Conservation (phyloP, 2,888 invertebrate genomes). For the Perdita meconis region DNA sequence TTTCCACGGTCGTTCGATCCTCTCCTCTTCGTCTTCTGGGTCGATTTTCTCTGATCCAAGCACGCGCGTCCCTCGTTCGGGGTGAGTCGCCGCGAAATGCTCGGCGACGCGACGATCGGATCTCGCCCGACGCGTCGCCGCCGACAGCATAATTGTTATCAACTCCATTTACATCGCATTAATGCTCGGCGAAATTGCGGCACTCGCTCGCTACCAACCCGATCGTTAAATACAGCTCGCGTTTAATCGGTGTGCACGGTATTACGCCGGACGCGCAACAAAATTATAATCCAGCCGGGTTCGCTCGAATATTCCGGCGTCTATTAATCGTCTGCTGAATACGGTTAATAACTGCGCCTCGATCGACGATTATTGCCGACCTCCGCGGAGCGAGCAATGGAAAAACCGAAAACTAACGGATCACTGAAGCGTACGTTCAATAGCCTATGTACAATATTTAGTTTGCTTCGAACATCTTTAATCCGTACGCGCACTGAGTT, state of each 20-base stretch:
- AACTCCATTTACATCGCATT: slow-evolving; percentile 68
- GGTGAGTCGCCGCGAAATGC: background rate
- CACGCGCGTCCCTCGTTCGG: background rate
- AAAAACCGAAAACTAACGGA: background rate
- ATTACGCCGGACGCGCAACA: slow-evolving; percentile 56
- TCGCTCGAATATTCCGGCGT: slow-evolving; percentile 62
- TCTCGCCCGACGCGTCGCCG: background rate
- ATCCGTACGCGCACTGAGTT: too few species aligned
- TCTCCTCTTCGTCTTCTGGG: background rate
- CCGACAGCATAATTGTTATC: slow-evolving; percentile 62
- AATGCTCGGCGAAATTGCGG: slow-evolving; percentile 61
- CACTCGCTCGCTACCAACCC: slow-evolving; percentile 50
- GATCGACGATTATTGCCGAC: slow-evolving; percentile 9
- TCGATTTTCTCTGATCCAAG: background rate
- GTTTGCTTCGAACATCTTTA: too few species aligned
- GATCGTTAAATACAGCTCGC: slow-evolving; percentile 66
- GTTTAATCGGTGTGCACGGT: slow-evolving; percentile 67
- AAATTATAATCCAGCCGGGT: slow-evolving; percentile 66
- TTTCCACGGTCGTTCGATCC: background rate
- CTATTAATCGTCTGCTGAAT: slow-evolving; percentile 59
- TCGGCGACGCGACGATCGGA: slow-evolving; percentile 12
- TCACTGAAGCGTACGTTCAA: too few species aligned
- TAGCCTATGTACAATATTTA: too few species aligned
- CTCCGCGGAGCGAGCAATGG: background rate
- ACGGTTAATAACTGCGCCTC: slow-evolving; percentile 59